Base-by-base conservation (phyloP, 2,888 invertebrate genomes). In the Eudasyphora cyanicolor region DNA sequence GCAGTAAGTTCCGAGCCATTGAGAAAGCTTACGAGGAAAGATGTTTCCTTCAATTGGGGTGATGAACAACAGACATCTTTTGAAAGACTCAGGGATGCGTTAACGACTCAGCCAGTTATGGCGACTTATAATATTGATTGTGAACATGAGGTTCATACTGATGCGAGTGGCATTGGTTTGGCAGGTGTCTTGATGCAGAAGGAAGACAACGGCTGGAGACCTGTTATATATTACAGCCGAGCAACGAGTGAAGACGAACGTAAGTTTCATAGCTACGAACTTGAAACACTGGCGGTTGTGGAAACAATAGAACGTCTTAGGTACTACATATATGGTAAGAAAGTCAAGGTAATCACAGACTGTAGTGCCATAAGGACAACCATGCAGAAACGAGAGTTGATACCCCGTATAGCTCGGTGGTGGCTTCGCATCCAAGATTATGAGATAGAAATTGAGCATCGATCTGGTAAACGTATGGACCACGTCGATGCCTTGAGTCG, bases 291-390 rank as follows among this genome's bases (percentile, higher is more conserved):
- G 32, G 85, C 86, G 8, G 85, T 86, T 7, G 82, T 87, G 8
- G 84, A n/a, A 86, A 60, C 74, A 12, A 14, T 86, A 14, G 74
- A 79, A 17, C 69, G 78, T 17, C 86, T 86, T 60, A 45, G 81
- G 32, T 80, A 82, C n/a, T 87, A 86, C 73, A 38, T 87, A 1
- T 54, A 84, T 29, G 86, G 86, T n/a, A 85, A 79, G 24, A 8
- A 67, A 21, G 19, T 35, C 8, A 35, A 35, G 35, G 35, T 35
- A 35, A 35, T 35, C n/a, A n/a, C n/a, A n/a, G n/a, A n/a, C n/a
- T 35, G 35, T 8, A 35, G 5, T 35, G 35, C 35, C 5, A 5
- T 8, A 6, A 5, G 35, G 8, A 35, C 8, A 8, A 35, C 35
- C 6, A 35, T 35, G 62, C 14, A n/a, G n/a, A n/a, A n/a, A n/a